Conservation (phyloP, 92 coral and sea anemone species). For the Parazoanthus atlanticus region DNA sequence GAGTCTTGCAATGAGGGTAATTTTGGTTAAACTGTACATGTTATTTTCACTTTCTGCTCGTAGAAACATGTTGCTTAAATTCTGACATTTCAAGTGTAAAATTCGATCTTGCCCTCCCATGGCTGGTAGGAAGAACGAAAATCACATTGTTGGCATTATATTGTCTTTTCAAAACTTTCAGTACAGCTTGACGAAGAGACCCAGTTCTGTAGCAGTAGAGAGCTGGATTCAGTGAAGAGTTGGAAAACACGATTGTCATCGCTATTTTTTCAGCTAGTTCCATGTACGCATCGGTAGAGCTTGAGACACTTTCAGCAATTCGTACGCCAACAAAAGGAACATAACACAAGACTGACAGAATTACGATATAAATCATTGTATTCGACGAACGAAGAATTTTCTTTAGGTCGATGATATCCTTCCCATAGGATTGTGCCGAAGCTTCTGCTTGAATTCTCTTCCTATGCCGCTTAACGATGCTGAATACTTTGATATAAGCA, state of each 20-base stretch:
- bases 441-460: conserved; percentile 5
- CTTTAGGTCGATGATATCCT: not conserved
- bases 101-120: not conserved
- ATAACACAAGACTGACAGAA: conserved; percentile 24
- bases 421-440: not conserved
- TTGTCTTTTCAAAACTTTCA: conserved; percentile 2
- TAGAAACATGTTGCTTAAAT: too few relatives aligned
- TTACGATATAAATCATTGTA: conserved; percentile 32
- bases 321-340: conserved; percentile 32
- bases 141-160: not conserved
- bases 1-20: too few relatives aligned
- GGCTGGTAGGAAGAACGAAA: not conserved
- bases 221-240: conserved; percentile 13
- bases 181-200: conserved; percentile 13
- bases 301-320: conserved; percentile 11
- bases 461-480: conserved; percentile 10
- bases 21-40: too few relatives aligned
- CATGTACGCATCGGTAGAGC: not conserved
- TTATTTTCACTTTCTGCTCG: too few relatives aligned
- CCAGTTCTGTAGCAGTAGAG: conserved; percentile 33
- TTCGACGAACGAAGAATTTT: conserved; percentile 25
- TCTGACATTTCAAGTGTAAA: not conserved
- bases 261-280: conserved; percentile 34
- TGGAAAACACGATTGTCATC: conserved; percentile 37
- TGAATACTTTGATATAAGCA: conserved; percentile 31